These are phyloP conservation scores for Octonoba sinensis DNA, from an alignment of 2,888 invertebrate genomes.

Conservation along the genomic window DNA sequence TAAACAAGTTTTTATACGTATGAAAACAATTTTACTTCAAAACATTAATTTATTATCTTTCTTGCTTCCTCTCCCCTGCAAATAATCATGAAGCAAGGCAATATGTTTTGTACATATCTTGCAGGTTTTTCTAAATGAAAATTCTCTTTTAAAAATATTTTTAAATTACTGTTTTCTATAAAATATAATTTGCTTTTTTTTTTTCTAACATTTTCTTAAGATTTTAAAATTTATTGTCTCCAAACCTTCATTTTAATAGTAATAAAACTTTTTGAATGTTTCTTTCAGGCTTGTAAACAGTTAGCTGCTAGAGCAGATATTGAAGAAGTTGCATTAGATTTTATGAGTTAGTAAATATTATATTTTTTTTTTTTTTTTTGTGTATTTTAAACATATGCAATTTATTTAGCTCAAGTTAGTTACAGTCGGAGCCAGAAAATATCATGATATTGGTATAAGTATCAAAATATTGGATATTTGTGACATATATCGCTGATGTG, in stretches of 20 bases:
- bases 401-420: no score
- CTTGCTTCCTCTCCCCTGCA: no score
- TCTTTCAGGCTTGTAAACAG: conserved; percentile 75
- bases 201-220: background rate
- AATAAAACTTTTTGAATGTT: background rate
- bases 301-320: conserved; percentile 76
- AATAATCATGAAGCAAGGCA: no score
- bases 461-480: no score
- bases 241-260: background rate
- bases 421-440: no score
- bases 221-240: background rate
- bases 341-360: conserved; percentile 37
- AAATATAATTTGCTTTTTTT: background rate
- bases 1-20: background rate
- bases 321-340: conserved; percentile 45
- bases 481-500: no score
- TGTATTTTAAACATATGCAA: no score
- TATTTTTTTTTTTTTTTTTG: background rate
- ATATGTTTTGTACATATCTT: no score
- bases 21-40: background rate
- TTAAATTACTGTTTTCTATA: background rate
- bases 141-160: no score
- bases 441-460: no score
- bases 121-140: no score
- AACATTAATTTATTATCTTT: no score